phyloP scores from a whole-genome alignment of 2,888 invertebrate genomes.

The Morpho achilles region DNA sequence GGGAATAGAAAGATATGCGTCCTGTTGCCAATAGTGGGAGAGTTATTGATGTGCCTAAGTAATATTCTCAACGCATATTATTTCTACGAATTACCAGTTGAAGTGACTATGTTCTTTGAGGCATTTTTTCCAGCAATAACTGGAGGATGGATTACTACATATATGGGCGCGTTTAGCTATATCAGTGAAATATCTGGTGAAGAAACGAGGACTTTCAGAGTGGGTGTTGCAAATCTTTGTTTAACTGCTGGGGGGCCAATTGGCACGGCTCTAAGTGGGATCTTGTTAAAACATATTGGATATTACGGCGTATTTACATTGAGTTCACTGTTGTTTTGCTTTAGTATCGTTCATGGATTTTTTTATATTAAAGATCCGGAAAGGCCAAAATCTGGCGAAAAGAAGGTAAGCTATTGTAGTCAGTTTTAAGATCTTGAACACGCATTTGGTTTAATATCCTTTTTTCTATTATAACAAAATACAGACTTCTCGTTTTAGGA shows the following conservation, averaged over 20 bases:
- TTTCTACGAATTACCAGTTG: slow-evolving; percentile 74
- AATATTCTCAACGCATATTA: slow-evolving; percentile 74
- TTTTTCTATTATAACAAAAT: slow-evolving; percentile 8
- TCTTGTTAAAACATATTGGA: slow-evolving; percentile 59
- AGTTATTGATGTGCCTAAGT: slow-evolving; percentile 67
- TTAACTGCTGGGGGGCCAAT: slow-evolving; percentile 62
- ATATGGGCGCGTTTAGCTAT: slow-evolving; percentile 80
- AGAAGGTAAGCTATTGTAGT: slow-evolving; percentile 34
- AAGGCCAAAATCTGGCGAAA: slow-evolving; percentile 36
- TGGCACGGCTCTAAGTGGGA: slow-evolving; percentile 62
- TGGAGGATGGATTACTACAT: slow-evolving; percentile 76
- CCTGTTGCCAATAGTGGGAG: slow-evolving; percentile 75
- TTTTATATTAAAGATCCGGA: slow-evolving; percentile 60
- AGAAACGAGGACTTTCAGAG: slow-evolving; percentile 77
- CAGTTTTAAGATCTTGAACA: background rate
- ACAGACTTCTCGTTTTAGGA: slow-evolving; percentile 35
- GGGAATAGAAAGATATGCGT: slow-evolving; percentile 79
- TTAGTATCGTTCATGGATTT: slow-evolving; percentile 65
- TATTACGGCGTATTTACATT: slow-evolving; percentile 74
- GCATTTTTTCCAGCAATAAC: slow-evolving; percentile 73
- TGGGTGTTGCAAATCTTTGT: slow-evolving; percentile 76
- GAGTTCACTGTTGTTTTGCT: slow-evolving; percentile 56
- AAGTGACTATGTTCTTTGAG: slow-evolving; percentile 72
- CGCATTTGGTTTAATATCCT: background rate
- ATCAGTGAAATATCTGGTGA: slow-evolving; percentile 78